Conservation (phyloP, 2,888 invertebrate species). For the Chrysodeixis includens region DNA sequence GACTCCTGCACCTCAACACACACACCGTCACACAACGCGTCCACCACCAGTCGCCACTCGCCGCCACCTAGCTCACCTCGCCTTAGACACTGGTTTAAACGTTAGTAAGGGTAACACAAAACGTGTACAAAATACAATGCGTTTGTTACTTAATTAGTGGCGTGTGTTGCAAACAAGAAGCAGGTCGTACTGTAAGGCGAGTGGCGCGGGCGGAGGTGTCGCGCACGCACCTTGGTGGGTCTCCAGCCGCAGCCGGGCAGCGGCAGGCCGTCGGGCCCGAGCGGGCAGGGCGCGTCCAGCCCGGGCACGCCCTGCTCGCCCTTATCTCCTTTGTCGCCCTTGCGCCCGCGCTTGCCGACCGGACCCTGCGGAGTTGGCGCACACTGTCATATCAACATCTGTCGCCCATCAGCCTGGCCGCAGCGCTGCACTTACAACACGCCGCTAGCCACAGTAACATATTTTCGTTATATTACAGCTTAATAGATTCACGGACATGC, state of each 20-base stretch:
- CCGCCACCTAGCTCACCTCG: background rate
- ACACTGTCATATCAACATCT: conserved; percentile 53
- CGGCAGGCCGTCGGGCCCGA: conserved; percentile 98
- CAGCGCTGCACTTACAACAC: conserved; percentile 11
- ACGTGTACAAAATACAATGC: background rate
- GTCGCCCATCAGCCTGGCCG: conserved; percentile 20
- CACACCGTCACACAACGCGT: conserved; percentile 41
- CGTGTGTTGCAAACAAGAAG: background rate
- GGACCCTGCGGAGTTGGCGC: conserved; percentile 91
- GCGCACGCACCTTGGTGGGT: conserved; percentile 92
- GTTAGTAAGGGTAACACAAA: background rate
- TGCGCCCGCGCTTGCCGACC: conserved; percentile 96
- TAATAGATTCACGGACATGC: background rate
- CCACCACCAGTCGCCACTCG: conserved; percentile 14
- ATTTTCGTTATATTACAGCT: background rate
- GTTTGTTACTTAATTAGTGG: background rate
- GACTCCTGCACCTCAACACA: conserved; percentile 65
- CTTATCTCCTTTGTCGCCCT: conserved; percentile 97
- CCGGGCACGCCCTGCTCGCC: conserved; percentile 99
- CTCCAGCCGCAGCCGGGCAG: conserved; percentile 98
- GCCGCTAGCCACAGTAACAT: background rate
- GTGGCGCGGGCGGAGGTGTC: conserved; percentile 24
- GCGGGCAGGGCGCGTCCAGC: conserved; percentile 99
- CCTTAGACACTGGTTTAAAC: conserved; percentile 17
- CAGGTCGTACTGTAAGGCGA: conserved; percentile 8